Conservation (phyloP, 1,140 invertebrate species). For the Ceratina australensis region DNA sequence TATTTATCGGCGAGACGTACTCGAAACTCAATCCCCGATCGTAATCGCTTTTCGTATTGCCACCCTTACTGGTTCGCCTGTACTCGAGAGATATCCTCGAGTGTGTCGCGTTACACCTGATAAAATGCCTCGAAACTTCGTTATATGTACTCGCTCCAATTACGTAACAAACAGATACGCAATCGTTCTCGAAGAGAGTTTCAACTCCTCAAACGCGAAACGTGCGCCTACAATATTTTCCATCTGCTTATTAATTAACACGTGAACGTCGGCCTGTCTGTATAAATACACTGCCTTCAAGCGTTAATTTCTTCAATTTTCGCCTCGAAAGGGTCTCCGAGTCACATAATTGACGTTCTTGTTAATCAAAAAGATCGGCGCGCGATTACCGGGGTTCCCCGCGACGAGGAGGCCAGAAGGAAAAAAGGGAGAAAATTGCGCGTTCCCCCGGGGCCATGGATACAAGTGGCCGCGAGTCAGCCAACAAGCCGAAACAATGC, state of each 20-base stretch:
- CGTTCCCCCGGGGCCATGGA: not conserved
- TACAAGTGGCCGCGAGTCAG: slow-evolving; percentile 28
- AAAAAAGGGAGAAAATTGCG: not conserved
- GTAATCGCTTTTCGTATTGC: slow-evolving; percentile 12
- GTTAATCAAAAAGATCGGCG: slow-evolving; percentile 2
- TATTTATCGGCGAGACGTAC: slow-evolving; percentile 37
- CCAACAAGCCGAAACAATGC: slow-evolving; percentile 33
- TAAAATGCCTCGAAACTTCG: not conserved
- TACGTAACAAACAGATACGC: not conserved
- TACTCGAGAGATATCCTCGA: not conserved
- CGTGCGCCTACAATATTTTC: no score
- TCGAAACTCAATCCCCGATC: slow-evolving; percentile 45
- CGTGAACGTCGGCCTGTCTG: no score
- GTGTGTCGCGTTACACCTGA: slow-evolving; percentile 4
- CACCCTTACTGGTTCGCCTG: not conserved
- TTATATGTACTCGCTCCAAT: not conserved
- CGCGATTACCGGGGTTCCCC: not conserved
- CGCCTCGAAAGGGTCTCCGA: no score
- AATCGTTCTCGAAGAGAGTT: not conserved
- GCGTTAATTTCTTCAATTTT: no score
- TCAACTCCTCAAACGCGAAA: not conserved
- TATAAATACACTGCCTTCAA: no score
- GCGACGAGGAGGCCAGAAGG: not conserved
- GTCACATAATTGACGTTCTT: not conserved
- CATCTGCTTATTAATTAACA: no score